A percentile compares a stretch with the other conserved stretches of the same genome.
These are phyloP conservation scores for Pyrrhia umbra DNA, from an alignment of 2,888 invertebrate species.

Conservation along the genomic window DNA sequence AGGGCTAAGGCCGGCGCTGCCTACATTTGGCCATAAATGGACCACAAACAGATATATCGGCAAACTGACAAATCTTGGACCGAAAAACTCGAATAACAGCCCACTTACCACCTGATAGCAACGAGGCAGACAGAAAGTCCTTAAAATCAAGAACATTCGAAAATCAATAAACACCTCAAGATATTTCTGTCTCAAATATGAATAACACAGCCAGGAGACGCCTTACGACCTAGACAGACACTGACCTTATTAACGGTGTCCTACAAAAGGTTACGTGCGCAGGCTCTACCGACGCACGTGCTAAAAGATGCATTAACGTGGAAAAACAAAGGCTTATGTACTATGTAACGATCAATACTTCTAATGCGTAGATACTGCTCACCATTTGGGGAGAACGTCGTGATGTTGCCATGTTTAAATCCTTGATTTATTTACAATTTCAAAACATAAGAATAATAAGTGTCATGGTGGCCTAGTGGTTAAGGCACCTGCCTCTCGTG, in stretches of 20 bases:
- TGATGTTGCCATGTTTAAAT: constrained; percentile 7
- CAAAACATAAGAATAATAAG: too few relatives aligned
- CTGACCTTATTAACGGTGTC: constrained; percentile 27
- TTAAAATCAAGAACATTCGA: background rate
- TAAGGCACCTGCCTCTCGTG: too few relatives aligned
- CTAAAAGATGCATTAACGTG: constrained; percentile 51
- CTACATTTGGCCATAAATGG: too few relatives aligned
- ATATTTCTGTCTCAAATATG: background rate
- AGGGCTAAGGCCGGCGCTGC: too few relatives aligned
- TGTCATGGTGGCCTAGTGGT: too few relatives aligned
- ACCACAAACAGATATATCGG: too few relatives aligned
- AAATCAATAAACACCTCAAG: constrained; percentile 2
- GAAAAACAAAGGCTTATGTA: constrained; percentile 28
- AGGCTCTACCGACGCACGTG: constrained; percentile 32
- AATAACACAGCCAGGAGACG: background rate
- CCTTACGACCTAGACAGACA: constrained; percentile 29
- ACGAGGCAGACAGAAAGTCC: too few relatives aligned
- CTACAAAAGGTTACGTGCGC: constrained; percentile 41
- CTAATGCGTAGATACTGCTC: constrained; percentile 13
- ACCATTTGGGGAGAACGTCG: background rate
- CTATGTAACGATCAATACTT: constrained; percentile 35
- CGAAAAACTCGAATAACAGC: too few relatives aligned
- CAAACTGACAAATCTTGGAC: too few relatives aligned
- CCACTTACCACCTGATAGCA: too few relatives aligned
- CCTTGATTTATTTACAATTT: background rate